These are phyloP conservation scores for Nomada fabriciana DNA, from an alignment of 2,888 invertebrate genomes.

Conservation along the genomic window DNA sequence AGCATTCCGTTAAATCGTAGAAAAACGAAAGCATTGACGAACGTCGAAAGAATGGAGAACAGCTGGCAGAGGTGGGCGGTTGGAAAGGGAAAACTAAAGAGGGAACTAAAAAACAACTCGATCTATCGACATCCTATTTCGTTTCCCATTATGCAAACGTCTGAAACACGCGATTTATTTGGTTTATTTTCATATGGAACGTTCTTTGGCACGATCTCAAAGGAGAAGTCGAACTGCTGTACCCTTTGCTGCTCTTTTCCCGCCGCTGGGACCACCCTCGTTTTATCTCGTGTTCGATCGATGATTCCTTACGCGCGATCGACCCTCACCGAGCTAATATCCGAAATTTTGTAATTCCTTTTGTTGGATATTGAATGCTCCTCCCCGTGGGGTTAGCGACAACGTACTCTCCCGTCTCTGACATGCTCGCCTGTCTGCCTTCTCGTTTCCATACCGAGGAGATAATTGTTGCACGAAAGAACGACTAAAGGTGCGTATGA, in stretches of 20 bases:
- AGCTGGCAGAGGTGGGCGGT: neutral
- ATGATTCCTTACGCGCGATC: conserved; percentile 75
- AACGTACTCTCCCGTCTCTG: neutral
- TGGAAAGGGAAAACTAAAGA: conserved; percentile 1
- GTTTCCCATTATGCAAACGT: conserved; percentile 81
- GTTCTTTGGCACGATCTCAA: conserved; percentile 79
- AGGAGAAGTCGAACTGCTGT: conserved; percentile 62
- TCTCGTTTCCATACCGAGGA: neutral
- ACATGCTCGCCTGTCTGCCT: neutral
- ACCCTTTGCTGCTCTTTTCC: conserved; percentile 16
- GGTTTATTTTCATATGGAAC: conserved; percentile 78
- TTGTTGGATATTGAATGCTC: conserved; percentile 77
- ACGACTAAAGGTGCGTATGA: neutral
- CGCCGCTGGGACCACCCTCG: neutral
- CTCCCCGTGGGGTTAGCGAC: conserved; percentile 28
- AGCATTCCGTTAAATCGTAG: conserved; percentile 20
- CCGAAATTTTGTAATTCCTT: conserved; percentile 81
- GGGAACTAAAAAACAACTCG: conserved; percentile 68
- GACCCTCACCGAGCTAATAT: conserved; percentile 79
- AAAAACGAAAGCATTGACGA: conserved; percentile 8
- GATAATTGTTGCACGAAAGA: conserved; percentile 12
- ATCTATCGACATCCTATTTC: conserved; percentile 80
- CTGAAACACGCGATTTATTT: conserved; percentile 78
- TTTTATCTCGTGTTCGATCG: conserved; percentile 40
- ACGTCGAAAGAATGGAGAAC: conserved; percentile 13